Conservation (phyloP, 2,797 vertebrate species). For the Scolopax bukidnonensis region DNA sequence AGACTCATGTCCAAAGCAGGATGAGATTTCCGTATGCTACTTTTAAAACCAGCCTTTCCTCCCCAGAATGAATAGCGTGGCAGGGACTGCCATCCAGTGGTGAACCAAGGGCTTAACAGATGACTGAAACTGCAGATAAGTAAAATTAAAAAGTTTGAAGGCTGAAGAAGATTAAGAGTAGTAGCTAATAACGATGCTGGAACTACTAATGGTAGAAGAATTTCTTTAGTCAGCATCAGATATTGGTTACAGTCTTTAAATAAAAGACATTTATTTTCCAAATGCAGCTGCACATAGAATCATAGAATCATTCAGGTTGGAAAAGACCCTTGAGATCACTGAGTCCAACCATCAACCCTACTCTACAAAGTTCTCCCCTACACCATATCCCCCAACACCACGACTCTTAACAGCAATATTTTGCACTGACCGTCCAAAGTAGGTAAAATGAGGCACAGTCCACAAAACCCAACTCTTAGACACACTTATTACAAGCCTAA, state of each 20-base stretch:
- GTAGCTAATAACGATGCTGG: not conserved
- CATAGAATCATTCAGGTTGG: not conserved
- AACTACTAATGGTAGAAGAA: not conserved
- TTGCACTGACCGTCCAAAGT: not conserved
- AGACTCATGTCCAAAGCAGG: not conserved
- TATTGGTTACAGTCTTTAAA: not conserved
- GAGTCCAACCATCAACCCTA: too few species aligned
- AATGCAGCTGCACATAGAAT: not conserved
- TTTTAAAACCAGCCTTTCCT: not conserved
- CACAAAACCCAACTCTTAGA: not conserved
- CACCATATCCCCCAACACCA: too few species aligned
- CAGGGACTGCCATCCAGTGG: conserved; percentile 53
- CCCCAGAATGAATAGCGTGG: not conserved
- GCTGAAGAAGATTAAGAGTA: not conserved
- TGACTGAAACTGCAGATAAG: not conserved
- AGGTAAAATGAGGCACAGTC: not conserved
- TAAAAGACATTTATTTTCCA: not conserved
- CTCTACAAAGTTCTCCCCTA: too few species aligned
- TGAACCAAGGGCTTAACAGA: not conserved
- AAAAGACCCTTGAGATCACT: too few species aligned
- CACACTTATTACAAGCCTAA: not conserved
- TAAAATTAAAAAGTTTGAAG: not conserved
- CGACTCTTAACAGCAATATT: not conserved
- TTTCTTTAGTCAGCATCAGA: not conserved
- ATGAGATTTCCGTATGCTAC: accelerated